Evolutionary conservation across 2,113 vertebrate species (phyloP).

Genomic region (Sarotherodon lohbergeri): DNA sequence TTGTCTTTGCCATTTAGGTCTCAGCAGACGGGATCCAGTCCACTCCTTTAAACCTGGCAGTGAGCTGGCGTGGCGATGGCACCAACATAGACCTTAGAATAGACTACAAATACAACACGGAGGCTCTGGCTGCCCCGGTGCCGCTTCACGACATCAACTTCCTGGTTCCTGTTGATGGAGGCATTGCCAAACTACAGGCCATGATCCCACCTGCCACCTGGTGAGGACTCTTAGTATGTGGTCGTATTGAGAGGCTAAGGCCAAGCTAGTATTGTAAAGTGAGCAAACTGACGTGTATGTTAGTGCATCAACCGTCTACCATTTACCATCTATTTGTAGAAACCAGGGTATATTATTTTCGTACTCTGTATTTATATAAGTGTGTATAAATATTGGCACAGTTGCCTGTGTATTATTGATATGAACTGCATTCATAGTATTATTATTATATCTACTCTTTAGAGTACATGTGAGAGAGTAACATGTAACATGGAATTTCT

Average conservation of each 20-base stretch:
- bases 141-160: slow-evolving; percentile 94
- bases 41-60: slow-evolving; percentile 92
- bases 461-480: neutral
- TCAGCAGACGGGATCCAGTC: slow-evolving; percentile 92
- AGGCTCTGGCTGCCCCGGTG: slow-evolving; percentile 84
- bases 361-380: neutral
- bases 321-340: neutral
- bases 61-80: slow-evolving; percentile 91
- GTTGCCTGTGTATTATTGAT: neutral
- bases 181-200: slow-evolving; percentile 85
- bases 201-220: slow-evolving; percentile 93
- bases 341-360: neutral
- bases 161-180: slow-evolving; percentile 87
- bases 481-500: neutral
- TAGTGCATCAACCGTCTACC: neutral
- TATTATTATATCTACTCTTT: neutral
- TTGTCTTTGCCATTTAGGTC: slow-evolving; percentile 73
- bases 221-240: slow-evolving; percentile 63
- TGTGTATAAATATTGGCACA: neutral
- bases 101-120: slow-evolving; percentile 94
- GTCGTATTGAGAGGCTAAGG: neutral
- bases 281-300: neutral
- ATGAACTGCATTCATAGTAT: neutral
- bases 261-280: neutral
- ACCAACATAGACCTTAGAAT: slow-evolving; percentile 91